phyloP scores from a whole-genome alignment of 2,113 vertebrate genomes.

The Lipophrys pholis region DNA sequence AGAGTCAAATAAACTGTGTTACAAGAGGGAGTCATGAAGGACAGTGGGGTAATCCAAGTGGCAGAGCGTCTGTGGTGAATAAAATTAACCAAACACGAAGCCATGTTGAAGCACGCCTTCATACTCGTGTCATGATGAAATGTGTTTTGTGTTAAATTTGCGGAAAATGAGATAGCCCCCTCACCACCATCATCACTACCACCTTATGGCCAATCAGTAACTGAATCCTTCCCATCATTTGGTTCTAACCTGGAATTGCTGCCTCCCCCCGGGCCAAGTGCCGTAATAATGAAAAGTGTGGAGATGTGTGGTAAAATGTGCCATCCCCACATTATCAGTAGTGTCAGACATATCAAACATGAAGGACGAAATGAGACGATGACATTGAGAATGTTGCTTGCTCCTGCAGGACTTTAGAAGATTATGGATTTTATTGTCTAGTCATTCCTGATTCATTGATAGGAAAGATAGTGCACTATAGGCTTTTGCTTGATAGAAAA shows the following conservation, averaged over 20 bases:
- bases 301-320: constrained; percentile 12
- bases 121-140: constrained; percentile 48
- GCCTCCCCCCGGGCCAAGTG: background rate
- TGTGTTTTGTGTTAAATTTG: constrained; percentile 53
- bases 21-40: constrained; percentile 65
- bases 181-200: too few species aligned
- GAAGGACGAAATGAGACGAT: constrained; percentile 11
- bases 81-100: constrained; percentile 61
- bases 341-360: constrained; percentile 24
- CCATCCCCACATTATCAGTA: background rate
- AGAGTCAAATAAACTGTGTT: constrained; percentile 69
- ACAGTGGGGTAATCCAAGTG: constrained; percentile 55
- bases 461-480: background rate
- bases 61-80: constrained; percentile 33
- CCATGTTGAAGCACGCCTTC: constrained; percentile 41
- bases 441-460: background rate
- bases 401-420: background rate
- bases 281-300: constrained; percentile 28
- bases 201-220: constrained; percentile 32
- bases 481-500: background rate
- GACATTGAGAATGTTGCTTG: background rate
- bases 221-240: constrained; percentile 22
- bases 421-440: background rate
- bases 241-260: constrained; percentile 26
- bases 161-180: constrained; percentile 41